Base-by-base conservation (phyloP, 2,797 vertebrate species). In the Enteromius argenteus region DNA sequence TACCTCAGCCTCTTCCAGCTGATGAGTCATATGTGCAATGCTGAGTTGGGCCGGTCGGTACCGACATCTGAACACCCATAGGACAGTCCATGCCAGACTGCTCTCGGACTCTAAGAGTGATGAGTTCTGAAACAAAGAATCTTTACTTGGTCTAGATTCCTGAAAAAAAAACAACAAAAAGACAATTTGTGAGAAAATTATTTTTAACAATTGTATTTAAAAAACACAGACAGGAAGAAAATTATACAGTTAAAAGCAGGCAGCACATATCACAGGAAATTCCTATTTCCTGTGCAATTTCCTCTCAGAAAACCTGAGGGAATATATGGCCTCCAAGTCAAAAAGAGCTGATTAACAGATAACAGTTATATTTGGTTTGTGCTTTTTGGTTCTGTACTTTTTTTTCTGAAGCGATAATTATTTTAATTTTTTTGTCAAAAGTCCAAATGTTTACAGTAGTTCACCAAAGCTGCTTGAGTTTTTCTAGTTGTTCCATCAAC, bases 1-100 rank as follows among this genome's bases (percentile, higher is more conserved):
- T 94, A 98, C 98, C 96, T 97, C 94, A 62, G 97, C 96, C 72
- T 96, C 95, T 87, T 95, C 91, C 73, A 98, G 93, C 85, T 98
- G 97, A 86, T 92, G 92, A 51, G 89, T 90, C 96, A 96, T 95
- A 67, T 94, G 93, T 6, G 90, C 64, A 23, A 94, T 87, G 90
- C 94, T 93, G 80, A 98, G 94, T 85, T 93, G 94, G 75, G 96
- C 95, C 69, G 96, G 92, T 88, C 95, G 94, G 86, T 96, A 97
- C 84, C 94, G 96, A 90, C 97, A 95, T 77, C 93, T 92, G n/a
- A 95, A 92, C 89, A 97, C 91, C 83, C 91, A 96, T 79, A 94
- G 94, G 77, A 96, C 90, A 79, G 94, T 92, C 82, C 91, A 91
- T 49, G 89, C 87, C 79, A 95, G 91, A 37, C 90, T 93, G 74